Base-by-base conservation (phyloP, 1,140 invertebrate genomes). In the Listronotus oregonensis region DNA sequence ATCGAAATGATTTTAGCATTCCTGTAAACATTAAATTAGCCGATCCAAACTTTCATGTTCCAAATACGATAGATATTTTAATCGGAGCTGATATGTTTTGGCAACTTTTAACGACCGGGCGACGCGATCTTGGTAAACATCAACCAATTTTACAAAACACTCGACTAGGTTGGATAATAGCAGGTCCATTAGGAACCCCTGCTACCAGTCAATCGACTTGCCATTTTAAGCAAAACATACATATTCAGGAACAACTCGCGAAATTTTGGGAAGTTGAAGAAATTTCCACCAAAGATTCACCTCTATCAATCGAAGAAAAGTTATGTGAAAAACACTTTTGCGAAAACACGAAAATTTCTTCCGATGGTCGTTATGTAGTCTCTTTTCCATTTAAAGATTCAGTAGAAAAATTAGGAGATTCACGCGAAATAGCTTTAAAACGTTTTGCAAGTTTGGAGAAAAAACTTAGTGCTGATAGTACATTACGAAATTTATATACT, bases 181-280 rank as follows among this genome's bases (percentile, higher is more conserved):
- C 12, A 7, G 18, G 11, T 10, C 14, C 12, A 8, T 34, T 8
- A n/a, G 32, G 9, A 6, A 54, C 18, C 1, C 5, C 10, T 42
- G 12, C 11, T 14, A 17, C 14, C 17, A 12, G 5, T n/a, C 1
- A 40, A 17, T 15, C 11, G 6, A 14, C n/a, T 54, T 44, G 31
- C 14, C 9, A 54, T 43, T n/a, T 43, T 18, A 51, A 27, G 6
- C 9, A 11, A 7, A 51, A 12, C 15, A 31, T 11, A 31, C 21
- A 14, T 18, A 6, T 57, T 12, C 42, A 64, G 47, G 21, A 57
- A 11, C 39, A 52, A 43, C 21, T 54, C 18, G 17, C 8, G 6
- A 31, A 37, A 37, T 49, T 40, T 40, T 47, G 43, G 43, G 34
- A 49, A 49, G 31, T 60, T 3, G 47, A 60, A 49, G 37, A 60